Evolutionary conservation across 2,113 vertebrate genomes (phyloP).

Genomic region (Chaetodon auriga): DNA sequence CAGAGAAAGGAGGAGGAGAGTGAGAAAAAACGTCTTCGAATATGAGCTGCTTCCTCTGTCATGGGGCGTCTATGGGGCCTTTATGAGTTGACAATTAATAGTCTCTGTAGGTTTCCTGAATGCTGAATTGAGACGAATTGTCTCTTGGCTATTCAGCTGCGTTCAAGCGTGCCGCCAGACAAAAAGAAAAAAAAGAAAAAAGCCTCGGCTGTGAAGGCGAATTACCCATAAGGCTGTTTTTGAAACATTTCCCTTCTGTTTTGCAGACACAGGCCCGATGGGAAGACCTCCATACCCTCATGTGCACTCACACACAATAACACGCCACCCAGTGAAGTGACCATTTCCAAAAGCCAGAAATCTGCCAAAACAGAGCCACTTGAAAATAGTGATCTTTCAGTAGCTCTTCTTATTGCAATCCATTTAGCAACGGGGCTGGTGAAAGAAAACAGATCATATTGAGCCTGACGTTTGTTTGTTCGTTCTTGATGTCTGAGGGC

Average conservation of each 20-base stretch:
- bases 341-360: constrained; percentile 37
- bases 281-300: constrained; percentile 42
- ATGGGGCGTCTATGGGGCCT: constrained; percentile 57
- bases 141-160: constrained; percentile 78
- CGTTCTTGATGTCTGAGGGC: constrained; percentile 47
- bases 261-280: constrained; percentile 52
- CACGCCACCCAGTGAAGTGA: constrained; percentile 40
- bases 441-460: constrained; percentile 63
- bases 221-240: constrained; percentile 75
- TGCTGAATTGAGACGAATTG: constrained; percentile 82
- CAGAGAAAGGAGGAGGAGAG: constrained; percentile 47
- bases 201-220: constrained; percentile 67
- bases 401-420: constrained; percentile 31
- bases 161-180: constrained; percentile 78
- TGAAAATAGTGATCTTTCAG: constrained; percentile 60
- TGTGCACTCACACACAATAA: constrained; percentile 12
- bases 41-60: constrained; percentile 70
- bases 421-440: constrained; percentile 10
- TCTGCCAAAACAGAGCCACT: constrained; percentile 46
- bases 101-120: constrained; percentile 80
- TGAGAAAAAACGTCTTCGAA: constrained; percentile 46
- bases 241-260: constrained; percentile 77
- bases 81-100: constrained; percentile 83
- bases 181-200: constrained; percentile 65
- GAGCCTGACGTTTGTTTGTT: constrained; percentile 67